Evolutionary conservation across 1,140 invertebrate species (phyloP), one percentile per base, ranked within the genome.

Genomic region (Ganaspis sp.): DNA sequence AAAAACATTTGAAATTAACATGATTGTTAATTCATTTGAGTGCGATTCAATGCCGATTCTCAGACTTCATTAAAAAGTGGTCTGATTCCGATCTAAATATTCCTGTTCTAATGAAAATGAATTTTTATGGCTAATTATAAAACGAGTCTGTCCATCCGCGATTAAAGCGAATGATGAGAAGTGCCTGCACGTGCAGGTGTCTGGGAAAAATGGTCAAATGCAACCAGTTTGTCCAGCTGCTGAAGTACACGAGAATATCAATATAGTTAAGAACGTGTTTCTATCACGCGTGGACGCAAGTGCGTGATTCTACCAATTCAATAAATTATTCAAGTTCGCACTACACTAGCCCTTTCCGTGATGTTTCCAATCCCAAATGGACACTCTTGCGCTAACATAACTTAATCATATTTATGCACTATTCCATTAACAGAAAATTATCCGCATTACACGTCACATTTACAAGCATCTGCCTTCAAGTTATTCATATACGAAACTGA

Each of bases 171-270:
- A 78, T 76, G 76, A 82, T 80, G 77, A 79, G 76, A 73, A 73
- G 78, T 78, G 76, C 40, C 37, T 37, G 45, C 70, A 73, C 70
- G 70, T 71, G 70, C 70, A 71, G 26, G 40, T 49, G 70, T 71
- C 19, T 29, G 34, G 77, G 75, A 70, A 58, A 85, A 83, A 83
- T 78, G 78, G 81, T 75, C 75, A 34, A 80, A 64, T 72, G 72
- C 69, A 78, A 78, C 72, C 81, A 82, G 81, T 82, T 83, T 83
- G 80, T 81, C 81, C 70, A 74, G 75, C 54, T 70, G 77, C 45
- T 74, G 74, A n/a, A 58, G 58, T 69, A 40, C 38, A 75, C 74
- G 64, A 72, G 42, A 23, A 34, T 58, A 70, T 70, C 73, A 42
- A 69, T n/a, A n/a, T 70, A 37, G 38, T 73, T 53, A 26, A 12